Conservation (phyloP, 1,140 invertebrate genomes). For the Drosophila elegans region DNA sequence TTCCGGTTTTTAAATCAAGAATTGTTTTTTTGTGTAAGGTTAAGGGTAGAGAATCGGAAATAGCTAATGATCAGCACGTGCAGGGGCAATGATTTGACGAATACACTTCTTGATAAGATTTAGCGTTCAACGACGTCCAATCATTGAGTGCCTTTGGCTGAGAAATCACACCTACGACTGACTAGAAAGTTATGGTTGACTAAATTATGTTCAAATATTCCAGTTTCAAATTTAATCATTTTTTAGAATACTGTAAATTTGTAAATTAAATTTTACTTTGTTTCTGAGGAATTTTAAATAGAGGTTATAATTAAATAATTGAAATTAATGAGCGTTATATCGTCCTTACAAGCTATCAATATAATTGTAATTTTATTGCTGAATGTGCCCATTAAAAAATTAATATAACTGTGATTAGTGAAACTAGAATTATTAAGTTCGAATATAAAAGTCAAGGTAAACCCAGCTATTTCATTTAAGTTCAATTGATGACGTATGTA, state of each 20-base stretch:
- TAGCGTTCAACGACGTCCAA: slow-evolving; percentile 20
- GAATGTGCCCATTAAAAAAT: too few species aligned
- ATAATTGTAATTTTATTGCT: too few species aligned
- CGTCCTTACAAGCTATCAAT: too few species aligned
- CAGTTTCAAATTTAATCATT: too few species aligned
- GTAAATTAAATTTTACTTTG: too few species aligned
- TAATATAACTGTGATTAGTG: too few species aligned
- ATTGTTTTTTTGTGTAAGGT: slow-evolving; percentile 1
- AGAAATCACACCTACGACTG: slow-evolving; percentile 4
- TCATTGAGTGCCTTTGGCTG: slow-evolving; percentile 19
- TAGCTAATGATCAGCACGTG: slow-evolving; percentile 38
- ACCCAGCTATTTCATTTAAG: too few species aligned
- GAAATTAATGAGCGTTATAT: too few species aligned
- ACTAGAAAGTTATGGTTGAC: slow-evolving; percentile 15
- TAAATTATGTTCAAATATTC: too few species aligned
- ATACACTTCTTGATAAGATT: slow-evolving; percentile 22
- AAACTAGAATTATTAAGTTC: neutral
- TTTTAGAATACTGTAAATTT: too few species aligned
- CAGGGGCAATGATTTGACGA: slow-evolving; percentile 20
- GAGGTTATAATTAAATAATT: too few species aligned
- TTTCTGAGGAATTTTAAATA: too few species aligned
- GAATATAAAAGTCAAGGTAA: neutral
- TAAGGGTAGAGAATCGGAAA: slow-evolving; percentile 23
- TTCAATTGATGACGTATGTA: neutral
- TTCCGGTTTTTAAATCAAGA: neutral